Evolutionary conservation across 2,113 vertebrate species (phyloP).

Genomic region (Dicentrarchus labrax): DNA sequence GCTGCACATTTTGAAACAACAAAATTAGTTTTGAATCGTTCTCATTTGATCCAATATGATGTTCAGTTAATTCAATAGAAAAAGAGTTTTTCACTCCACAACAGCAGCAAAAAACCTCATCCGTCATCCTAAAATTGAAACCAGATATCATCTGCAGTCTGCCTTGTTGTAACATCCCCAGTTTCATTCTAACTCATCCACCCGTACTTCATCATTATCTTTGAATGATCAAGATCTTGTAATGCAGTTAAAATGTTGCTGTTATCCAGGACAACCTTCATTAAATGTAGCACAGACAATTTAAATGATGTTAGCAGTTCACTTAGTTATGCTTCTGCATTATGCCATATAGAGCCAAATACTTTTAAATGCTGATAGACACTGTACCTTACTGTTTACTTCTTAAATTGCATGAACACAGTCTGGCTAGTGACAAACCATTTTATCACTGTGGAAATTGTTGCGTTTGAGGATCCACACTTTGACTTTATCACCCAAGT

Average conservation of each 20-base stretch:
- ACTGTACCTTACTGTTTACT: constrained; percentile 24
- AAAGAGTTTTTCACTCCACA: background rate
- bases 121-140: constrained; percentile 40
- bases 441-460: constrained; percentile 63
- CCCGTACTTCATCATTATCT: constrained; percentile 9
- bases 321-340: background rate
- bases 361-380: constrained; percentile 24
- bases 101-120: constrained; percentile 7
- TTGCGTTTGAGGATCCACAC: constrained; percentile 52
- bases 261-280: background rate
- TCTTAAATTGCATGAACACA: constrained; percentile 28
- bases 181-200: constrained; percentile 2
- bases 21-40: constrained; percentile 23
- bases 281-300: constrained; percentile 2
- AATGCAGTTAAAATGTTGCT: constrained; percentile 11
- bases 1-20: constrained; percentile 8
- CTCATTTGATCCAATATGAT: constrained; percentile 34
- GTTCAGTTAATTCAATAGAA: background rate
- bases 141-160: constrained; percentile 33
- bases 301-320: background rate
- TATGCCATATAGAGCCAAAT: background rate
- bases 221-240: constrained; percentile 13
- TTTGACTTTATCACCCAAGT: constrained; percentile 70
- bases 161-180: background rate
- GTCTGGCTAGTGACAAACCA: constrained; percentile 43